A percentile compares a stretch with the other conserved stretches of the same genome.
These are phyloP conservation scores for Agapetus fuscipes DNA, from an alignment of 2,888 invertebrate species.

Conservation along the genomic window DNA sequence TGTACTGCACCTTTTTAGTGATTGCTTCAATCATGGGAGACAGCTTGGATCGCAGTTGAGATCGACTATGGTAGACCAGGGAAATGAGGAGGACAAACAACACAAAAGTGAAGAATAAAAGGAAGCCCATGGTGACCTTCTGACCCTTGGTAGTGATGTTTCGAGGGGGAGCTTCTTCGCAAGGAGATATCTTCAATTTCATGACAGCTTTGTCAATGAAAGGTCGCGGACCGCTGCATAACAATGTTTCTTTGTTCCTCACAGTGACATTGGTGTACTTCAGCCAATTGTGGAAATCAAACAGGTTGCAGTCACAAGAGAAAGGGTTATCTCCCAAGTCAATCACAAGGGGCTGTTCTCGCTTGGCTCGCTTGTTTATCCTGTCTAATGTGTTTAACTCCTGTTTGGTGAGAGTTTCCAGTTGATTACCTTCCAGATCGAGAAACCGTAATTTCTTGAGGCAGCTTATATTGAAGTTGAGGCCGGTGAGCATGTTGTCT, in stretches of 20 bases:
- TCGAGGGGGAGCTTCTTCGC: slow-evolving; percentile 29
- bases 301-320: slow-evolving; percentile 55
- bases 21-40: slow-evolving; percentile 55
- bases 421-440: slow-evolving; percentile 59
- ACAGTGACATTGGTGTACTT: slow-evolving; percentile 50
- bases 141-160: slow-evolving; percentile 25
- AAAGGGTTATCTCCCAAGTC: slow-evolving; percentile 61
- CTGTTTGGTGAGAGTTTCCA: slow-evolving; percentile 44
- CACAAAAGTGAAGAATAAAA: slow-evolving; percentile 45
- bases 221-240: slow-evolving; percentile 35
- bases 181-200: slow-evolving; percentile 25
- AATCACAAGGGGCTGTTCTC: slow-evolving; percentile 42
- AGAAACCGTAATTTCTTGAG: slow-evolving; percentile 54
- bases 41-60: slow-evolving; percentile 46
- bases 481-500: slow-evolving; percentile 49
- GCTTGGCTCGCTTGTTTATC: slow-evolving; percentile 32
- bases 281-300: slow-evolving; percentile 54
- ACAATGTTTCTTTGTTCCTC: slow-evolving; percentile 44
- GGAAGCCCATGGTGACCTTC: slow-evolving; percentile 33
- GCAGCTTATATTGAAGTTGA: slow-evolving; percentile 59
- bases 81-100: slow-evolving; percentile 45
- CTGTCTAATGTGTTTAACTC: slow-evolving; percentile 49
- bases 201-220: slow-evolving; percentile 21
- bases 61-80: slow-evolving; percentile 52
- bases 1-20: slow-evolving; percentile 62